Base-by-base conservation (phyloP, 1,140 invertebrate species). In the Micrasema longulum region DNA sequence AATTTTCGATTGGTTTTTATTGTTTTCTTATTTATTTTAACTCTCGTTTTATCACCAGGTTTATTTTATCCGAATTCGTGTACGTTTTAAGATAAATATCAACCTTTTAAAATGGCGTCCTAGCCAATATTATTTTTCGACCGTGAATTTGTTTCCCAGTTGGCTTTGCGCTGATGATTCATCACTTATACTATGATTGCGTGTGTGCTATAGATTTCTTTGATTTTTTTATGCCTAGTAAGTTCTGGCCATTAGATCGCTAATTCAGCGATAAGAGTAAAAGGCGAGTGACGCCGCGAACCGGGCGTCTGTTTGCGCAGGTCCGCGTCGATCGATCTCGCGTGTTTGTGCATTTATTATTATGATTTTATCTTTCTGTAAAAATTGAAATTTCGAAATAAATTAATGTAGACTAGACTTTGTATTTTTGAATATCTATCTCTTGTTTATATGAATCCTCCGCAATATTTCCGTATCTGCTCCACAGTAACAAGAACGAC, bases 391-490 rank as follows among this genome's bases (percentile, higher is more conserved):
- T 63, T 11, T 43, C 22, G 20, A 11, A 63, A 63, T 63, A 63
- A 63, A 63, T 43, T 63, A 14, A 43, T 63, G 36, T 63, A 63
- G 57, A 23, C 7, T 63, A 63, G 57, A n/a, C 45, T 22, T 45
- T 43, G 57, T 45, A 63, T 63, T 63, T n/a, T n/a, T 63, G 6
- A 48, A 45, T 63, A 63, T 63, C 45, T 63, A 63, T 43, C 41
- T 43, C 57, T 63, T n/a, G n/a, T n/a, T 23, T 43, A 12, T 63
- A 63, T 43, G 41, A 63, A 57, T n/a, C 66, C 52, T 57, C 38
- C 35, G 50, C 66, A 53, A 69, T 55, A 69, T 69, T 50, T 55
- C 18, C 66, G 41, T 69, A 36, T 69, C 68, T 69, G 68, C 68
- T 69, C 68, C 68, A 69, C 68, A 69, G 68, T 69, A 69, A 55